Conservation (phyloP, 1,140 invertebrate species). For the Drosophila nikananu region DNA sequence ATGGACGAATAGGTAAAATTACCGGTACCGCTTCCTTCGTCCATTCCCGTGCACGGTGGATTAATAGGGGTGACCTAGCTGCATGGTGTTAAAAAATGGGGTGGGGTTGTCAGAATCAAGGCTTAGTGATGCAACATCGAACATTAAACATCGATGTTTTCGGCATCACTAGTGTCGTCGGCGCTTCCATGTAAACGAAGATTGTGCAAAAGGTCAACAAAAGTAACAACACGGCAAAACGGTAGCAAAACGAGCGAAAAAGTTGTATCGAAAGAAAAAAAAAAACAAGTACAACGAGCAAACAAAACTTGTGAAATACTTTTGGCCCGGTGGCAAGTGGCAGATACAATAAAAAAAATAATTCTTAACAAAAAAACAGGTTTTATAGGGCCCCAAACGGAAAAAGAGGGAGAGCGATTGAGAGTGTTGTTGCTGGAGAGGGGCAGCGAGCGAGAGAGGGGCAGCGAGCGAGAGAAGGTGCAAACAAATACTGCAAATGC, state of each 20-base stretch:
- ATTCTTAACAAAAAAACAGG: constrained; percentile 52
- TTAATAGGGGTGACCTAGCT: too few species aligned
- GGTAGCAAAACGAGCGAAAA: constrained; percentile 36
- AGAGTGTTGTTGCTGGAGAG: background rate
- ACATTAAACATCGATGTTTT: too few species aligned
- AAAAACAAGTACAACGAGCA: constrained; percentile 17
- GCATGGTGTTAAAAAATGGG: too few species aligned
- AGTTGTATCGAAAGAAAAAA: constrained; percentile 13
- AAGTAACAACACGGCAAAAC: constrained; percentile 19
- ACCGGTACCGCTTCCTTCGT: too few species aligned
- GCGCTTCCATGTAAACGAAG: constrained; percentile 41
- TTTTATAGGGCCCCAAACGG: constrained; percentile 25
- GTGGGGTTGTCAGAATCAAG: too few species aligned
- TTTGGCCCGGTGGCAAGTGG: constrained; percentile 48
- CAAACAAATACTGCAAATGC: constrained; percentile 45
- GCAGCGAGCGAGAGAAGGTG: constrained; percentile 12
- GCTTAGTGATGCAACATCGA: too few species aligned
- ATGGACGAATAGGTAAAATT: too few species aligned
- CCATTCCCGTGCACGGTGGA: too few species aligned
- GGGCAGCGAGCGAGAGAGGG: background rate
- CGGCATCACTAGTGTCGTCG: too few species aligned
- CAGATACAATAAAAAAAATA: constrained; percentile 46
- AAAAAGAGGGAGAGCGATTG: constrained; percentile 5
- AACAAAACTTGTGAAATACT: constrained; percentile 57
- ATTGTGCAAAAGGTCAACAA: constrained; percentile 50